Conservation (phyloP, 2,113 vertebrate species). For the Zapornia atra region DNA sequence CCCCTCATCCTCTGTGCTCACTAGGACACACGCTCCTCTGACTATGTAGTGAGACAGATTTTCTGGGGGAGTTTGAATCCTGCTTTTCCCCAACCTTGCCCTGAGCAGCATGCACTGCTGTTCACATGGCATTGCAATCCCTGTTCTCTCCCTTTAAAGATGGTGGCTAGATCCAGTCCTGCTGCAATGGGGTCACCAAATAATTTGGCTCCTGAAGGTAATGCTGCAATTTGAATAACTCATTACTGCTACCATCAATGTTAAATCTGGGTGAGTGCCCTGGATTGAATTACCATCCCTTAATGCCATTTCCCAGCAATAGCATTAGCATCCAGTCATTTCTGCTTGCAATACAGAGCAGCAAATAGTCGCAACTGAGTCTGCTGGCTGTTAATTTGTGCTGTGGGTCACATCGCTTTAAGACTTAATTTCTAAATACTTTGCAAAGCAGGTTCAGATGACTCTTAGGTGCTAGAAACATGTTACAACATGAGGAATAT, state of each 20-base stretch:
- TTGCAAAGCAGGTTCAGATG: constrained; percentile 37
- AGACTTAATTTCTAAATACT: constrained; percentile 39
- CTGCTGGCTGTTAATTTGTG: constrained; percentile 16
- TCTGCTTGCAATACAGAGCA: not conserved
- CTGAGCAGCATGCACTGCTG: not conserved
- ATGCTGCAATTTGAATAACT: not conserved
- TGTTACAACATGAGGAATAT: constrained; percentile 43
- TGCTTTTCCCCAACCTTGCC: not conserved
- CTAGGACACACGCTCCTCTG: not conserved
- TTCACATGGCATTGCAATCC: fast-evolving
- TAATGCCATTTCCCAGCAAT: not conserved
- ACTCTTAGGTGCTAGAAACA: constrained; percentile 11
- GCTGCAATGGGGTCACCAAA: not conserved
- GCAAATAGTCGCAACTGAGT: not conserved
- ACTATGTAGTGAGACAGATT: not conserved
- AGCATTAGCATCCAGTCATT: not conserved
- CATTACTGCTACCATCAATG: not conserved
- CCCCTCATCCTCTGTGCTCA: not conserved
- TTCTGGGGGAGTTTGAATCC: not conserved
- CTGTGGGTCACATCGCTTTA: constrained; percentile 18
- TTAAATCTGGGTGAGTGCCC: not conserved
- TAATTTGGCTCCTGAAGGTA: not conserved
- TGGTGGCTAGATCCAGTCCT: not conserved
- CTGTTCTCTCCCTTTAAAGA: not conserved
- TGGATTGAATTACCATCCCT: not conserved